phyloP scores from a whole-genome alignment of 2,797 vertebrate genomes.

The Labroides dimidiatus region DNA sequence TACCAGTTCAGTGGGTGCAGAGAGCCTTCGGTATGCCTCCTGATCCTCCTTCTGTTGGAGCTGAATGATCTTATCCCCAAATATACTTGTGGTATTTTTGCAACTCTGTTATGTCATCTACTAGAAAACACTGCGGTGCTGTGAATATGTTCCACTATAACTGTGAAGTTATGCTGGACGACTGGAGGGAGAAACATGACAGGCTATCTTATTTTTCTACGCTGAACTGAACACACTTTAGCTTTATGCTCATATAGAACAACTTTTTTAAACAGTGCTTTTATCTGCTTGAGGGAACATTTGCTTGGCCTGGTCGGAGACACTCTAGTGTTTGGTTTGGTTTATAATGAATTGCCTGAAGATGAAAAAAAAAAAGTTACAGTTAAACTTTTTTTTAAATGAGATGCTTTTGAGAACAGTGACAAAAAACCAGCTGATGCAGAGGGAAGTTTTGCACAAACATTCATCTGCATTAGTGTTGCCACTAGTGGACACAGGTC shows the following conservation, averaged over 20 bases:
- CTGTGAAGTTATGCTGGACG: slow-evolving; percentile 30
- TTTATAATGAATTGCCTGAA: too few relatives aligned
- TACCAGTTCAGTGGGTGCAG: slow-evolving; percentile 9
- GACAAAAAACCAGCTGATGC: too few relatives aligned
- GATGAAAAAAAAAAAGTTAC: not conserved
- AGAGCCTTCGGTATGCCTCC: slow-evolving; percentile 12
- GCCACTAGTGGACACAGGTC: too few relatives aligned
- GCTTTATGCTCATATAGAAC: not conserved
- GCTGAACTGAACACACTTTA: slow-evolving; percentile 20
- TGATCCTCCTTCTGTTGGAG: slow-evolving; percentile 6
- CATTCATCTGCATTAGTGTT: too few relatives aligned
- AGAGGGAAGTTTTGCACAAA: too few relatives aligned
- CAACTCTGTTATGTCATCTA: not conserved
- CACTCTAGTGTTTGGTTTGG: slow-evolving; percentile 28
- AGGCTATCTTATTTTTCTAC: slow-evolving; percentile 18
- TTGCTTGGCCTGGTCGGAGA: slow-evolving; percentile 18
- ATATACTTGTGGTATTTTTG: slow-evolving; percentile 15
- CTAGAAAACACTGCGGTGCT: slow-evolving; percentile 22
- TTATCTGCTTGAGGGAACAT: slow-evolving; percentile 20
- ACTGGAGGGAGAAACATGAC: slow-evolving; percentile 6
- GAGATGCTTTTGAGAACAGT: too few relatives aligned
- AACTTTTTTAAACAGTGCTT: slow-evolving; percentile 9
- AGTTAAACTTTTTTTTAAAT: too few relatives aligned
- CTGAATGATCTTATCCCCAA: not conserved
- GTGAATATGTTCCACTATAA: slow-evolving; percentile 26